Conservation (phyloP, 2,797 vertebrate species). For the Enteromius fasciolatus region DNA sequence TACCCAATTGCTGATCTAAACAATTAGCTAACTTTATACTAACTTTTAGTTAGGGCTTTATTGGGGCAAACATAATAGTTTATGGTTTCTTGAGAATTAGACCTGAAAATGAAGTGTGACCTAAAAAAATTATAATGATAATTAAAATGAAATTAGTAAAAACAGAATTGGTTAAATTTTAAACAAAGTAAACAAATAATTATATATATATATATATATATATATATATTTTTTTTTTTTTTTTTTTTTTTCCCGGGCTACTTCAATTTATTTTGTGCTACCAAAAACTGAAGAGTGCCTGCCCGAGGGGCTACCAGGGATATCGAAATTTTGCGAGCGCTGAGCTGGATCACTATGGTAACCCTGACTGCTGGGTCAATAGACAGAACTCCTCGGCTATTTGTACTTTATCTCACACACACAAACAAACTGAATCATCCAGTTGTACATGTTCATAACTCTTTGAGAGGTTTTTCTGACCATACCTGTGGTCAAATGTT, state of each 20-base stretch:
- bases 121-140: neutral
- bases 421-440: neutral
- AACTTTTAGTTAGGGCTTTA: neutral
- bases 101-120: neutral
- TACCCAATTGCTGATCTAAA: neutral
- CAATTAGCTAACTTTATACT: neutral
- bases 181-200: neutral
- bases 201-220: no score
- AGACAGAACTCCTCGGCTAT: slow-evolving; percentile 53
- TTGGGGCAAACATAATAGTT: neutral
- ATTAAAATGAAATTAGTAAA: neutral
- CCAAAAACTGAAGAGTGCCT: no score
- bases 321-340: no score
- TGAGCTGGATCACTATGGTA: slow-evolving; percentile 64
- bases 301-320: no score
- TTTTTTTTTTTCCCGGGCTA: no score
- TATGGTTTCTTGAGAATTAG: neutral
- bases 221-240: no score
- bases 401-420: slow-evolving; percentile 30
- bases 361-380: slow-evolving; percentile 59
- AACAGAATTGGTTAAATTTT: neutral
- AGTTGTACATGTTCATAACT: neutral
- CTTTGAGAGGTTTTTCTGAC: neutral
- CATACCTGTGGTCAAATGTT: neutral
- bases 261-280: no score